Evolutionary conservation across 1,140 invertebrate genomes (phyloP).

Genomic region (Saccostrea cuccullata): DNA sequence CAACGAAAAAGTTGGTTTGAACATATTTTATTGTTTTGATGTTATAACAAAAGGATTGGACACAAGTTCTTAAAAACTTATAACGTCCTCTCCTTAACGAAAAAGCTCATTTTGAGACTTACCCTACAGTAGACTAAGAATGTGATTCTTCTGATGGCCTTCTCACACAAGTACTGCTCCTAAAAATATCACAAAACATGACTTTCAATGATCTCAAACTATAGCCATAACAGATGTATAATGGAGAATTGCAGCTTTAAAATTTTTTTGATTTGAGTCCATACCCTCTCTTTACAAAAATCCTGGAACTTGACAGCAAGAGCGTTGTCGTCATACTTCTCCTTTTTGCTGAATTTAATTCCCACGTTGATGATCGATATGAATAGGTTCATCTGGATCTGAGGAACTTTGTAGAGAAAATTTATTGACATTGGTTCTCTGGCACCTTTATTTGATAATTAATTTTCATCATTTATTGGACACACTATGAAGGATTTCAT

Average conservation of each 20-base stretch:
- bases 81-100: too few species aligned
- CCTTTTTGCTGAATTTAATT: slow-evolving; percentile 86
- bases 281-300: slow-evolving; percentile 87
- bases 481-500: too few species aligned
- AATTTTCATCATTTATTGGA: too few species aligned
- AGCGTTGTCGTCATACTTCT: slow-evolving; percentile 86
- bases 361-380: slow-evolving; percentile 95
- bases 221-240: too few species aligned
- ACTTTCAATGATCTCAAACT: too few species aligned
- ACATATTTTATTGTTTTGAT: too few species aligned
- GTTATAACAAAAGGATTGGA: too few species aligned
- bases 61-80: too few species aligned
- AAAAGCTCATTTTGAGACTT: slow-evolving; percentile 46
- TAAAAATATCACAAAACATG: slow-evolving; percentile 56
- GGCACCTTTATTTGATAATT: too few species aligned
- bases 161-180: slow-evolving; percentile 86
- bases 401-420: slow-evolving; percentile 65
- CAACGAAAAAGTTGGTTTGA: too few species aligned
- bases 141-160: slow-evolving; percentile 92
- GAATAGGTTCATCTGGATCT: slow-evolving; percentile 87
- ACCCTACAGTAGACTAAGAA: slow-evolving; percentile 91
- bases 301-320: slow-evolving; percentile 88
- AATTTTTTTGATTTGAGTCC: neutral
- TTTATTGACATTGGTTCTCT: too few species aligned
- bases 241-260: too few species aligned